Evolutionary conservation across 2,113 vertebrate genomes (phyloP).

Genomic region (Rhinogobius similis): DNA sequence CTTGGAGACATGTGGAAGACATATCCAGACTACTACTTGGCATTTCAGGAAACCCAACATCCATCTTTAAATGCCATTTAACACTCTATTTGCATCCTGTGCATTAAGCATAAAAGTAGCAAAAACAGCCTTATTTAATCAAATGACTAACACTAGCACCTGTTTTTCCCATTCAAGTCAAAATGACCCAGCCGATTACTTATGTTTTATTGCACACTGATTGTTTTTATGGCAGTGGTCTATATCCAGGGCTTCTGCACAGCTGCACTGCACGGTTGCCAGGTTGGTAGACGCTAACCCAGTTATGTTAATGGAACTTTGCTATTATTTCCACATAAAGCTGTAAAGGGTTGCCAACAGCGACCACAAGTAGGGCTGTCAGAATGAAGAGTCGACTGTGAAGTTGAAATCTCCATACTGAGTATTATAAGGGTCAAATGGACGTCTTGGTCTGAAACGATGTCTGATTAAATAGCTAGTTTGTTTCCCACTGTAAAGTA

Average conservation of each 20-base stretch:
- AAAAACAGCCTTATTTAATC: slow-evolving; percentile 23
- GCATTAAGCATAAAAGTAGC: slow-evolving; percentile 33
- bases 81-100: slow-evolving; percentile 34
- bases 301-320: slow-evolving; percentile 52
- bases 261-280: slow-evolving; percentile 56
- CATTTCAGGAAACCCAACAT: slow-evolving; percentile 51
- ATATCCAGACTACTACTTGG: slow-evolving; percentile 46
- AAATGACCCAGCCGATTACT: slow-evolving; percentile 21
- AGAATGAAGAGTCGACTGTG: slow-evolving; percentile 36
- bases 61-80: slow-evolving; percentile 59
- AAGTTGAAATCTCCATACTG: slow-evolving; percentile 4
- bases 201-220: slow-evolving; percentile 30
- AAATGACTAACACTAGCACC: slow-evolving; percentile 19
- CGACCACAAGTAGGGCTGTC: slow-evolving; percentile 25
- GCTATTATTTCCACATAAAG: slow-evolving; percentile 21
- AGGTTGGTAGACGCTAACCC: slow-evolving; percentile 47
- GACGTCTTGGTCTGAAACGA: background rate
- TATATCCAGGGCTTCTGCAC: slow-evolving; percentile 28
- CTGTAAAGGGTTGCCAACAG: slow-evolving; percentile 39
- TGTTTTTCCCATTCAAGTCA: slow-evolving; percentile 40
- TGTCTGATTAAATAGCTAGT: background rate
- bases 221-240: slow-evolving; percentile 41
- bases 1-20: slow-evolving; percentile 53
- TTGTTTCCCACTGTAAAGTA: background rate
- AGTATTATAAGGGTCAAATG: background rate